phyloP scores from a whole-genome alignment of 2,113 vertebrate species.

The Grus americana region DNA sequence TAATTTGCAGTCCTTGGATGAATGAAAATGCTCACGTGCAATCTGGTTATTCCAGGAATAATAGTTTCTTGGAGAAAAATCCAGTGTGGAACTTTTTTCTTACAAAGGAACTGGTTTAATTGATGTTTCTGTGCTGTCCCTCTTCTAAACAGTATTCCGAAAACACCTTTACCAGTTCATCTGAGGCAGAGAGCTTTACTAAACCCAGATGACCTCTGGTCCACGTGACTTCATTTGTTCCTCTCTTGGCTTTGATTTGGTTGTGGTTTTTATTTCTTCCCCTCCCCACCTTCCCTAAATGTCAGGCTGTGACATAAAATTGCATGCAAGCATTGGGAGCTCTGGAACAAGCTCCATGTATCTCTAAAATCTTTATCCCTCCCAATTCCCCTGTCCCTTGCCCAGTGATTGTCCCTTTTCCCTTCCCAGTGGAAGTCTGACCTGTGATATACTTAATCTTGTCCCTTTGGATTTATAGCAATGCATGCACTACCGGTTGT shows the following conservation, averaged over 20 bases:
- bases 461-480: conserved; percentile 58
- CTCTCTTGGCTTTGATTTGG: conserved; percentile 69
- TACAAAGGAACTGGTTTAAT: neutral
- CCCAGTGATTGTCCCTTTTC: conserved; percentile 7
- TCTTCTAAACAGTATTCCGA: neutral
- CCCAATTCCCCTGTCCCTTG: neutral
- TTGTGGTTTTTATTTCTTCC: conserved; percentile 61
- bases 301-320: conserved; percentile 65
- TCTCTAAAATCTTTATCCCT: conserved; percentile 19
- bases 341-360: conserved; percentile 69
- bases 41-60: neutral
- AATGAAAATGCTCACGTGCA: neutral
- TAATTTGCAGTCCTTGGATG: neutral
- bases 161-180: neutral
- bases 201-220: conserved; percentile 65
- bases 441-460: conserved; percentile 39
- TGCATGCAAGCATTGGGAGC: conserved; percentile 68
- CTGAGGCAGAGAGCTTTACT: conserved; percentile 62
- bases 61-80: neutral
- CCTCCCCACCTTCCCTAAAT: conserved; percentile 63
- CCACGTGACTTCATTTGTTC: conserved; percentile 77
- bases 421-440: conserved; percentile 37
- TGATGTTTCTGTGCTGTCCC: conserved; percentile 36
- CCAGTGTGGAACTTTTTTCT: neutral
- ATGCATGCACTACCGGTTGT: conserved; percentile 57